Base-by-base conservation (phyloP, 2,113 vertebrate species). In the Mus musculus region DNA sequence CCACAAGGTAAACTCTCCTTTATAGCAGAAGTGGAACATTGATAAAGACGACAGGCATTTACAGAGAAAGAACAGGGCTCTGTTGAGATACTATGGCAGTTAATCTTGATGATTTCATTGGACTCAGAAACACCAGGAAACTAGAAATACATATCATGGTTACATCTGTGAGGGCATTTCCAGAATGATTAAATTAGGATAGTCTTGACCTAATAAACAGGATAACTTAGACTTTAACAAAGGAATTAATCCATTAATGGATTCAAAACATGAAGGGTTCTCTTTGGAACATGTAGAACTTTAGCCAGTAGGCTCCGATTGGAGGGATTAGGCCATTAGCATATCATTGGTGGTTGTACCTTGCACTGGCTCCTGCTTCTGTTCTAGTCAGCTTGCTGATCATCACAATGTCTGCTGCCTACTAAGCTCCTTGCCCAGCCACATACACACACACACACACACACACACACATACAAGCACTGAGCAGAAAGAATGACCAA, bases 1-100 rank as follows among this genome's bases (percentile, higher is more conserved):
- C 4, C 71, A 86, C 13, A 90, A 56, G 84, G 39, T 39, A 92
- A 90, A 96, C n/a, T 73, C 84, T 91, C 76, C 33, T 39, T 20
- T 56, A 54, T 30, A 49, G 28, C 67, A 59, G 24, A 91, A 91
- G 81, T 26, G 17, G 46, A 82, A 24, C 24, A 78, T 17, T 81
- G 72, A 75, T 71, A 80, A 92, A 94, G 59, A 67, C 59, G 46
- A 81, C 42, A 82, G n/a, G n/a, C 33, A 63, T 22, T 16, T 1
- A 3, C 11, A 2, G 22, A 56, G 17, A 94, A 96, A 39, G n/a
- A 94, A 82, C 46, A 85, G 52, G 56, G 42, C 28, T 80, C 56
- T 75, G 16, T 19, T 71, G 63, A 96, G 61, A 46, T 49, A 61
- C 19, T 26, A 24, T 63, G 39, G 3, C 33, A 7, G 39, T 49